phyloP scores from a whole-genome alignment of 1,140 invertebrate species.

The Tenebrio molitor region DNA sequence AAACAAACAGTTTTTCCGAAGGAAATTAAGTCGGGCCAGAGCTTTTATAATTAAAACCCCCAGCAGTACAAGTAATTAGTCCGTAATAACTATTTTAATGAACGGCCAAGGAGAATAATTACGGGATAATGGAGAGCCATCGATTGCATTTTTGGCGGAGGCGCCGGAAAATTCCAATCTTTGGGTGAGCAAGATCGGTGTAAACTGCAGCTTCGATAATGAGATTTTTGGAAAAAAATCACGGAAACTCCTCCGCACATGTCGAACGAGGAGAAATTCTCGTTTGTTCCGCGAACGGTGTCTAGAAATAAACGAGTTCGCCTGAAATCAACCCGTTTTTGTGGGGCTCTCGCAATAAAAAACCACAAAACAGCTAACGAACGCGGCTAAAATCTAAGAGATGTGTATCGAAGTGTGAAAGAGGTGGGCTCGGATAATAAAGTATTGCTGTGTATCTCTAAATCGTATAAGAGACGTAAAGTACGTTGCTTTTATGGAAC shows the following conservation, averaged over 20 bases:
- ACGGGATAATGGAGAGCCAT: neutral
- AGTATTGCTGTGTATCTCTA: constrained; percentile 27
- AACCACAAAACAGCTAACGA: constrained; percentile 37
- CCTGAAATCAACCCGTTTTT: constrained; percentile 26
- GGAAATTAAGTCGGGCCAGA: constrained; percentile 1
- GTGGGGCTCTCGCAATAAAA: constrained; percentile 29
- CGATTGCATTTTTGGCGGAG: constrained; percentile 38
- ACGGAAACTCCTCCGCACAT: neutral
- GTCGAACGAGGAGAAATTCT: neutral
- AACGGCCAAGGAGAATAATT: constrained; percentile 26
- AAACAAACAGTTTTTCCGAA: constrained; percentile 19
- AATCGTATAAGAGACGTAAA: constrained; percentile 28
- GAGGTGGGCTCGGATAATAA: constrained; percentile 31
- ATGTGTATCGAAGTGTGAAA: constrained; percentile 40
- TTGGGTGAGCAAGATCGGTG: constrained; percentile 1
- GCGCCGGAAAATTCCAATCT: constrained; percentile 33
- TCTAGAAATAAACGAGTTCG: neutral
- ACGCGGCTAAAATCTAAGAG: constrained; percentile 32
- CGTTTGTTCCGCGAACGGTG: neutral
- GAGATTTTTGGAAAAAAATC: constrained; percentile 5
- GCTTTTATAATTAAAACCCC: constrained; percentile 32
- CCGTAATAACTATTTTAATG: constrained; percentile 41
- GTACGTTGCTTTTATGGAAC: constrained; percentile 32
- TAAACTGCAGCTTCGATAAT: neutral
- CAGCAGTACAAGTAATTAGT: constrained; percentile 24